A percentile compares a stretch with the other conserved stretches of the same genome.
Evolutionary conservation across 2,888 invertebrate species (phyloP).

Genomic region (Blera fallax): DNA sequence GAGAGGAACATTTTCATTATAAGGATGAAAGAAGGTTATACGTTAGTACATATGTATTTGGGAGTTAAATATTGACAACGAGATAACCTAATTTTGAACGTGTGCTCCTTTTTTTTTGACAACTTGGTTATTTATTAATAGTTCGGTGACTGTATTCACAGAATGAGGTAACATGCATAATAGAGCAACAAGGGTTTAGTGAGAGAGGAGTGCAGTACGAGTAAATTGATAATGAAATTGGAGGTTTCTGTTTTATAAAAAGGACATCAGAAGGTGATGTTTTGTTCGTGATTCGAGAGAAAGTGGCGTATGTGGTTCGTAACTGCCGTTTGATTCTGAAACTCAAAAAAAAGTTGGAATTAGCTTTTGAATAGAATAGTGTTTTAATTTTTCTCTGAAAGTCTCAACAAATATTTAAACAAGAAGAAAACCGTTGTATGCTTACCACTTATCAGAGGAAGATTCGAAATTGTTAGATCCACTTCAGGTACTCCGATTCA

Average conservation of each 20-base stretch:
- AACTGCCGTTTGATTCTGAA: too few species aligned
- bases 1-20: constrained; percentile 20
- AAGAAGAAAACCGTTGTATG: too few species aligned
- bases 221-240: background rate
- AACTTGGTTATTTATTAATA: background rate
- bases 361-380: too few species aligned
- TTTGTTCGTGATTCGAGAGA: too few species aligned
- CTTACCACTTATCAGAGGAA: too few species aligned
- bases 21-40: background rate
- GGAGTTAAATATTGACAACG: constrained; percentile 39
- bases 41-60: too few species aligned
- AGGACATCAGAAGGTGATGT: background rate
- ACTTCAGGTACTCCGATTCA: too few species aligned
- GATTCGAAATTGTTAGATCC: too few species aligned
- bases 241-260: background rate
- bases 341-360: too few species aligned
- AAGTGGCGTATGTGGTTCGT: too few species aligned
- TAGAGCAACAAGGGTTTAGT: background rate
- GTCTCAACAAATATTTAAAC: too few species aligned
- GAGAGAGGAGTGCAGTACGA: background rate
- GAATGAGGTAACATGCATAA: background rate
- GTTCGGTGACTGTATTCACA: background rate
- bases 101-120: background rate
- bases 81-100: constrained; percentile 22
- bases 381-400: too few species aligned